Conservation (phyloP, 2,888 invertebrate genomes). For the Andrena fulva region DNA sequence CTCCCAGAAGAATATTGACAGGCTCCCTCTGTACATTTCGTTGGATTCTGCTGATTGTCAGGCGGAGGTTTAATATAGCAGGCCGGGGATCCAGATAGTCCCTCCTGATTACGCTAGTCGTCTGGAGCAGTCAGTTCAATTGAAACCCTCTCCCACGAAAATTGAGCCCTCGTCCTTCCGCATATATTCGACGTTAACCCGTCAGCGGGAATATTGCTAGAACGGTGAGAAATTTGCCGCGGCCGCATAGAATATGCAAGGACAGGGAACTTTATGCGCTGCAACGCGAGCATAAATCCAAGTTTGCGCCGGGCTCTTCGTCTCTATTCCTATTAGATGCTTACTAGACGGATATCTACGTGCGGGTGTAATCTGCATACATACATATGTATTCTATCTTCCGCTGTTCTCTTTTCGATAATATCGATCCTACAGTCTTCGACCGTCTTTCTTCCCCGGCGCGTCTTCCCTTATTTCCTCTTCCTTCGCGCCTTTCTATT, state of each 20-base stretch:
- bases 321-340: conserved; percentile 62
- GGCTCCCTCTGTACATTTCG: not conserved
- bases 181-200: conserved; percentile 66
- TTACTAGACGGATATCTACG: conserved; percentile 61
- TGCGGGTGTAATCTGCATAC: conserved; percentile 25
- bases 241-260: conserved; percentile 57
- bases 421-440: conserved; percentile 55
- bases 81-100: not conserved
- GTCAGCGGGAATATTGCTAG: conserved; percentile 69
- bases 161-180: conserved; percentile 35
- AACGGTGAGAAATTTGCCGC: conserved; percentile 71
- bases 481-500: not conserved
- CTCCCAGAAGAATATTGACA: not conserved
- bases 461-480: conserved; percentile 13
- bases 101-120: not conserved
- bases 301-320: conserved; percentile 72
- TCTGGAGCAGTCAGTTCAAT: conserved; percentile 12
- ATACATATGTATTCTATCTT: conserved; percentile 63
- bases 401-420: conserved; percentile 64
- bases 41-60: not conserved
- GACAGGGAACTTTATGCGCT: conserved; percentile 73
- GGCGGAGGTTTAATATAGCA: not conserved
- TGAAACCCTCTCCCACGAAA: conserved; percentile 21
- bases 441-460: conserved; percentile 24
- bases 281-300: conserved; percentile 77